These are phyloP conservation scores for Xiphorhynchus elegans DNA, from an alignment of 2,113 vertebrate species.

Conservation along the genomic window DNA sequence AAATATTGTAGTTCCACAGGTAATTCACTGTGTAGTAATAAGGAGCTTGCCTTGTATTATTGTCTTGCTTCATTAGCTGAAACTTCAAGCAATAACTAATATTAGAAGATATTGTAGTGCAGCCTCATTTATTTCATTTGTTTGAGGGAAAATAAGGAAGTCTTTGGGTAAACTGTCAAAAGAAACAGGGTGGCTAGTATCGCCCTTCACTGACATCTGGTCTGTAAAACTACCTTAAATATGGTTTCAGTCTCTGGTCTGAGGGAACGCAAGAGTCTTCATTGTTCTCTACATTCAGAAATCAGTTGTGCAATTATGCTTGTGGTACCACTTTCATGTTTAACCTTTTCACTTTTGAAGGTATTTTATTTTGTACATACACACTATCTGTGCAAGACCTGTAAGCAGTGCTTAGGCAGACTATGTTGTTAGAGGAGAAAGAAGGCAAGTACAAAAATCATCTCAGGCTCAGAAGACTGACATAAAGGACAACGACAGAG, in stretches of 20 bases:
- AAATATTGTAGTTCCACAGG: neutral
- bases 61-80: neutral
- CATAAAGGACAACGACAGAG: neutral
- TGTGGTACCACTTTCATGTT: neutral
- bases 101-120: neutral
- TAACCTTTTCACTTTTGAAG: neutral
- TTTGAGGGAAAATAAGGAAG: neutral
- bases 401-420: neutral
- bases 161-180: neutral
- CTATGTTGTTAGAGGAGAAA: too few relatives aligned
- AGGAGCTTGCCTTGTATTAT: neutral
- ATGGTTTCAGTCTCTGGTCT: neutral
- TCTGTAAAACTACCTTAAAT: neutral
- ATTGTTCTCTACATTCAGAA: neutral
- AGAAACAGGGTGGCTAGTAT: neutral
- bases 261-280: neutral
- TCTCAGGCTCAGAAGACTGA: neutral
- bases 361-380: neutral
- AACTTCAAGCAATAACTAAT: neutral
- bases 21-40: neutral
- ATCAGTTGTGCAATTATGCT: neutral
- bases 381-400: rapidly evolving
- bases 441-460: neutral
- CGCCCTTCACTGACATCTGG: rapidly evolving
- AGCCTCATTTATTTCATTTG: neutral